Conservation (phyloP, 2,113 vertebrate genomes). For the Epinephelus moara region DNA sequence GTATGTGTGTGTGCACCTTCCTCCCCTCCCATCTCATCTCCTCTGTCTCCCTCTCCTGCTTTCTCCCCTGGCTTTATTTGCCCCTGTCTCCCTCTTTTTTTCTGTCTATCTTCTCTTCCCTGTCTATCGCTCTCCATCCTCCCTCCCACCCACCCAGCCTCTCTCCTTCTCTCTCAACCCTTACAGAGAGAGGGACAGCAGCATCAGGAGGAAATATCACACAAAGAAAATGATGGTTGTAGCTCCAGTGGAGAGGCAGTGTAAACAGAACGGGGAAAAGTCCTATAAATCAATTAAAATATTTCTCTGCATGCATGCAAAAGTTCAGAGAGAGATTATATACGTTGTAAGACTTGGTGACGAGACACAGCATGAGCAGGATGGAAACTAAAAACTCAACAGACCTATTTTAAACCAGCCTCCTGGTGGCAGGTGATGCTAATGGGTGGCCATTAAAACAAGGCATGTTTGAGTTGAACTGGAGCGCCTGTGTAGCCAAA, state of each 20-base stretch:
- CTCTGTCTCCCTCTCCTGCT: slow-evolving; percentile 36
- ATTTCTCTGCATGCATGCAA: slow-evolving; percentile 16
- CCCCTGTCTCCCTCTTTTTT: slow-evolving; percentile 33
- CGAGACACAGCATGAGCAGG: not conserved
- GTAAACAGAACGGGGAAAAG: slow-evolving; percentile 33
- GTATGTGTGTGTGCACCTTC: slow-evolving; percentile 47
- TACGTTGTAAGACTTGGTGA: slow-evolving; percentile 31
- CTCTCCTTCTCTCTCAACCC: slow-evolving; percentile 56
- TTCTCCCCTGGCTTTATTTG: slow-evolving; percentile 30
- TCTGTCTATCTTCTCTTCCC: slow-evolving; percentile 53
- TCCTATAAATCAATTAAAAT: slow-evolving; percentile 52
- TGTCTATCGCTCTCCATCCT: slow-evolving; percentile 56
- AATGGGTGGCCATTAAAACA: slow-evolving; percentile 80
- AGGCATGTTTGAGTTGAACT: slow-evolving; percentile 77
- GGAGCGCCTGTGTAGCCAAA: slow-evolving; percentile 72
- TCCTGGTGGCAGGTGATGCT: slow-evolving; percentile 60
- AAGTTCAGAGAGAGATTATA: slow-evolving; percentile 46
- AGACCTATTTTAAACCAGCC: slow-evolving; percentile 33
- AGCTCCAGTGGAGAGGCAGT: slow-evolving; percentile 37
- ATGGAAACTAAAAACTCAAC: slow-evolving; percentile 22
- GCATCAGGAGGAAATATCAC: slow-evolving; percentile 76
- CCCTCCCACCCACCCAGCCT: slow-evolving; percentile 35
- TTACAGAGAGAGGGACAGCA: slow-evolving; percentile 66
- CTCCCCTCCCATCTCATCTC: slow-evolving; percentile 34
- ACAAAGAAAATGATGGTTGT: slow-evolving; percentile 72